Percentiles rank a stretch among this genome's conserved stretches.
These are phyloP conservation scores for Phaethornis superciliosus DNA, from an alignment of 2,113 vertebrate species.

Conservation along the genomic window DNA sequence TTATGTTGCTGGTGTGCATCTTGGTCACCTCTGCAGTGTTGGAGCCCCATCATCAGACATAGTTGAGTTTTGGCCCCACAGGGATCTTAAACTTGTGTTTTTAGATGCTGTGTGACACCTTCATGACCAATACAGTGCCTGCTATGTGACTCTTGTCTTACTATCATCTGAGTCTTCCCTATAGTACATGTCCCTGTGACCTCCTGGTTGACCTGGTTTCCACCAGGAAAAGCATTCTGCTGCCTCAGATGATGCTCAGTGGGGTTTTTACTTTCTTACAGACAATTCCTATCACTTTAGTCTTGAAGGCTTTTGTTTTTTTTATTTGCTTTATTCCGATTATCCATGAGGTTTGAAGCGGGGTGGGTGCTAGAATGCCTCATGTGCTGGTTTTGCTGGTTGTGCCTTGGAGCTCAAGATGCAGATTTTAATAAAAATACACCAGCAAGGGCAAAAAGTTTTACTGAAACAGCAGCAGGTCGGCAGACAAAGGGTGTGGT, in stretches of 20 bases:
- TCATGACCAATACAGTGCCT: not conserved
- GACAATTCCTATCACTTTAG: not conserved
- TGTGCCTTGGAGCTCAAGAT: not conserved
- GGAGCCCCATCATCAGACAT: not conserved
- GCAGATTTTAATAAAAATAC: not conserved
- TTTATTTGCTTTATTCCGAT: not conserved
- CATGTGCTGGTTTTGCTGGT: not conserved
- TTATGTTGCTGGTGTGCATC: not conserved
- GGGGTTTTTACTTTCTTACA: not conserved
- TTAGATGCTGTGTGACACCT: not conserved
- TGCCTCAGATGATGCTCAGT: not conserved
- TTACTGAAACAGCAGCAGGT: not conserved
- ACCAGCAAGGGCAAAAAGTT: not conserved
- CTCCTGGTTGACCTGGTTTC: not conserved
- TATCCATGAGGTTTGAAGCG: not conserved
- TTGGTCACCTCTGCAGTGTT: not conserved
- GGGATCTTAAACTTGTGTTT: not conserved
- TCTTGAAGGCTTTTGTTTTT: not conserved
- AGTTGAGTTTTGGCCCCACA: not conserved
- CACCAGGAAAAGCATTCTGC: not conserved
- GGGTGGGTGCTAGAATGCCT: not conserved
- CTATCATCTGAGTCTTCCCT: not conserved
- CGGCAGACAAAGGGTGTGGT: not conserved
- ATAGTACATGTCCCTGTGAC: rapidly evolving
- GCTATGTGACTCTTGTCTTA: not conserved